Conservation (phyloP, 2,888 invertebrate genomes). For the Caenorhabditis sulstoni region DNA sequence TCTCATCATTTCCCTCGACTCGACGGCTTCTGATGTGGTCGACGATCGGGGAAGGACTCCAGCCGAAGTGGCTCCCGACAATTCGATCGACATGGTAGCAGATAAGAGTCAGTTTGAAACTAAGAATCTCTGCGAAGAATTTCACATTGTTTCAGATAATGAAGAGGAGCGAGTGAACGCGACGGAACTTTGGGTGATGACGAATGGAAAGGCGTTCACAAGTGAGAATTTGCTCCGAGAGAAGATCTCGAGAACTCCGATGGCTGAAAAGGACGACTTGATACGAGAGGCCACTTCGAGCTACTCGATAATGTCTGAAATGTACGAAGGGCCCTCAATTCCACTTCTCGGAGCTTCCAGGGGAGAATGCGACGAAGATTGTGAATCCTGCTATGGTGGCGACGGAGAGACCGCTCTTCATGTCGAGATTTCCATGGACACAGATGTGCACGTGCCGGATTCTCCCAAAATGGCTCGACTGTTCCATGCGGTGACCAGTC, state of each 20-base stretch:
- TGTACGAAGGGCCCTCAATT: conserved; percentile 27
- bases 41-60: conserved; percentile 67
- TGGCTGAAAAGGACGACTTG: conserved; percentile 34
- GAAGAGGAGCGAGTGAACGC: conserved; percentile 59
- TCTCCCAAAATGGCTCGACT: conserved; percentile 73
- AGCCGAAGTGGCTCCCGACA: conserved; percentile 55
- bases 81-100: conserved; percentile 20
- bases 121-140: neutral
- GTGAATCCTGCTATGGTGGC: conserved; percentile 29
- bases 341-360: conserved; percentile 9
- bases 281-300: conserved; percentile 42
- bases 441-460: conserved; percentile 73
- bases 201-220: conserved; percentile 69
- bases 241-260: conserved; percentile 30
- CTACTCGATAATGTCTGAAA: conserved; percentile 44
- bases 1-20: conserved; percentile 21
- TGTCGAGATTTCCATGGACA: conserved; percentile 74
- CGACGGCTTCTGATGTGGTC: conserved; percentile 53
- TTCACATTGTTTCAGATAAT: conserved; percentile 38
- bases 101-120: conserved; percentile 38
- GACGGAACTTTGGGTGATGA: conserved; percentile 74
- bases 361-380: conserved; percentile 54
- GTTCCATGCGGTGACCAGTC: conserved; percentile 72
- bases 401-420: conserved; percentile 38
- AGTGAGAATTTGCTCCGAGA: conserved; percentile 55